phyloP scores from a whole-genome alignment of 2,888 invertebrate genomes.

The Limnephilus rhombicus region DNA sequence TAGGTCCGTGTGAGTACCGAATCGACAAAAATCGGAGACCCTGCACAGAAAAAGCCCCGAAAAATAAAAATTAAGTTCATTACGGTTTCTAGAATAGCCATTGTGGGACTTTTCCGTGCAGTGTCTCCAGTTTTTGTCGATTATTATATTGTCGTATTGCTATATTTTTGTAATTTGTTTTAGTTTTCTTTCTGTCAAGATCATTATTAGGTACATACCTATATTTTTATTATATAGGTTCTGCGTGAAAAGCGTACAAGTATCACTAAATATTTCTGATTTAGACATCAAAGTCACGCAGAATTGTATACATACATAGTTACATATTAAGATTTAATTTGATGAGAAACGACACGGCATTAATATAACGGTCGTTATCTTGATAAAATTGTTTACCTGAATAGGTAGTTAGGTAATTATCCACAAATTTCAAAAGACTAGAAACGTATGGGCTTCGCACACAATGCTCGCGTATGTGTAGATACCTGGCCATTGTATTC shows the following conservation, averaged over 20 bases:
- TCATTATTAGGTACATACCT: no score
- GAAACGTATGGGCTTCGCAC: slow-evolving; percentile 3
- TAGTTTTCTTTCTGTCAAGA: no score
- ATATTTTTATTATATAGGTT: neutral
- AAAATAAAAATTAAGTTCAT: no score
- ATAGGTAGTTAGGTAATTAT: slow-evolving; percentile 11
- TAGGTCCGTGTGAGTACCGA: no score
- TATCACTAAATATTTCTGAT: neutral
- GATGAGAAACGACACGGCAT: neutral
- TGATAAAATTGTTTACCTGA: slow-evolving; percentile 6
- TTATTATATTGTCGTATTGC: no score
- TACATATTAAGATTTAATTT: neutral
- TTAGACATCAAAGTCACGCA: neutral
- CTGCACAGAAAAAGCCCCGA: no score
- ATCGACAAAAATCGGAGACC: no score
- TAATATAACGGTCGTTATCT: slow-evolving; percentile 9
- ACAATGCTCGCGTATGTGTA: neutral
- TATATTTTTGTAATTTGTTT: no score
- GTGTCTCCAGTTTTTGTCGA: no score
- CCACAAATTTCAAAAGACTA: slow-evolving; percentile 9
- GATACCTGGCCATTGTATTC: neutral
- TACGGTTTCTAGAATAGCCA: no score
- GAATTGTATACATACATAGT: neutral
- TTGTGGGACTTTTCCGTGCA: no score
- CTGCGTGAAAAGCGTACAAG: neutral